Percentiles rank a stretch among this genome's conserved stretches.
These are phyloP conservation scores for Brachionus koreanus DNA, from an alignment of 1,140 invertebrate genomes.

Conservation along the genomic window DNA sequence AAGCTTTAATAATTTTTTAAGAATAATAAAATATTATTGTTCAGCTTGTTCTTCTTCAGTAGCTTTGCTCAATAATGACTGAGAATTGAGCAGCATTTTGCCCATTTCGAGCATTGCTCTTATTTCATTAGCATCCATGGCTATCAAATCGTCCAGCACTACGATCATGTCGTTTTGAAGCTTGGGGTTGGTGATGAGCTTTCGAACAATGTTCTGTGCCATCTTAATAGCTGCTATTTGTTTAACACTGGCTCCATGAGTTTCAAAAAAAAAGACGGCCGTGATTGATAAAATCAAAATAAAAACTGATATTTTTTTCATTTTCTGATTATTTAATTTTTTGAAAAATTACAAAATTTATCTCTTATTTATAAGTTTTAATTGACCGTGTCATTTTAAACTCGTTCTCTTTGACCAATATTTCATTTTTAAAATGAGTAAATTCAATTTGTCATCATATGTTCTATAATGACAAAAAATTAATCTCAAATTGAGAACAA, in stretches of 20 bases:
- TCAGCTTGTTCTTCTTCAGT: not conserved
- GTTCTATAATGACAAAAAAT: not conserved
- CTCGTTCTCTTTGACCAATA: not conserved
- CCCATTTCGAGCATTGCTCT: not conserved
- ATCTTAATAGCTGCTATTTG: not conserved
- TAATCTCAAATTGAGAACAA: no score
- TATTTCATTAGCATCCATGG: not conserved
- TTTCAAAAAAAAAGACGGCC: not conserved
- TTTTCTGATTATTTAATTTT: not conserved
- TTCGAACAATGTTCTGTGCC: not conserved
- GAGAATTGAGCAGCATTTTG: not conserved
- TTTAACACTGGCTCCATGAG: not conserved
- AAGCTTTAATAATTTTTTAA: conserved; percentile 8
- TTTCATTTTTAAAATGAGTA: not conserved
- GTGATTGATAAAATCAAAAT: not conserved
- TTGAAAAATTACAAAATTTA: not conserved
- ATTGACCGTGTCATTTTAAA: not conserved
- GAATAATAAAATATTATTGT: not conserved
- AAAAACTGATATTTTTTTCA: not conserved
- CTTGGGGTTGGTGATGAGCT: not conserved
- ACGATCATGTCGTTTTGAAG: not conserved
- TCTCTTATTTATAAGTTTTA: not conserved
- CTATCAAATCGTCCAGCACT: not conserved
- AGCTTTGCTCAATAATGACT: not conserved
- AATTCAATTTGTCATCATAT: not conserved